Evolutionary conservation across 2,797 vertebrate species (phyloP).

Genomic region (Trachurus trachurus): DNA sequence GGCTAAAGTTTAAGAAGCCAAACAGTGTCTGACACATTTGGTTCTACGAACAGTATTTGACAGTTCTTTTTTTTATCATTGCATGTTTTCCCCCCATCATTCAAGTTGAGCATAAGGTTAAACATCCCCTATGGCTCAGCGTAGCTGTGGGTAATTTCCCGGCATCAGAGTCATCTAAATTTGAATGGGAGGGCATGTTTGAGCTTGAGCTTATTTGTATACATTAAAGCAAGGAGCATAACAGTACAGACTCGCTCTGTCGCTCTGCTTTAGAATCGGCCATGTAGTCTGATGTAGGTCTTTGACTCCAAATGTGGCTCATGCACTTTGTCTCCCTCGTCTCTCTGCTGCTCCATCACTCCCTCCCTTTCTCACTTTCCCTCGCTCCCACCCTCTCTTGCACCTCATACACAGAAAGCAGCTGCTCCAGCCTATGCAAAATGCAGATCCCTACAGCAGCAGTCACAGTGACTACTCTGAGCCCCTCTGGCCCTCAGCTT

Average conservation of each 20-base stretch:
- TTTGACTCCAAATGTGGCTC: slow-evolving; percentile 38
- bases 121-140: slow-evolving; percentile 2
- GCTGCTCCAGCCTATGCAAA: slow-evolving; percentile 65
- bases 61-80: background rate
- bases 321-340: slow-evolving; percentile 11
- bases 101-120: slow-evolving; percentile 2
- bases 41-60: background rate
- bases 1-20: slow-evolving; percentile 9
- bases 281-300: slow-evolving; percentile 21
- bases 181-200: slow-evolving; percentile 33
- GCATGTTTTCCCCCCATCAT: no score
- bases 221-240: slow-evolving; percentile 11
- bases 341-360: slow-evolving; percentile 6
- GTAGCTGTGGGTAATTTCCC: slow-evolving; percentile 37
- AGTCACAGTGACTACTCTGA: slow-evolving; percentile 60
- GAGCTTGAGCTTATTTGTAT: slow-evolving; percentile 20
- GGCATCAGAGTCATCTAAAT: slow-evolving; percentile 7
- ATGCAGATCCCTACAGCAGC: slow-evolving; percentile 63
- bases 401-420: slow-evolving; percentile 57
- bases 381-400: slow-evolving; percentile 42
- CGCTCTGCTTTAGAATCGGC: background rate
- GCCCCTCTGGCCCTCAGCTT: slow-evolving; percentile 55
- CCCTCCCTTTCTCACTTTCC: slow-evolving; percentile 8
- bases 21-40: background rate
- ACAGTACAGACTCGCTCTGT: background rate